Evolutionary conservation across 2,888 invertebrate species (phyloP).

Genomic region (Ichneumoninae sp.): DNA sequence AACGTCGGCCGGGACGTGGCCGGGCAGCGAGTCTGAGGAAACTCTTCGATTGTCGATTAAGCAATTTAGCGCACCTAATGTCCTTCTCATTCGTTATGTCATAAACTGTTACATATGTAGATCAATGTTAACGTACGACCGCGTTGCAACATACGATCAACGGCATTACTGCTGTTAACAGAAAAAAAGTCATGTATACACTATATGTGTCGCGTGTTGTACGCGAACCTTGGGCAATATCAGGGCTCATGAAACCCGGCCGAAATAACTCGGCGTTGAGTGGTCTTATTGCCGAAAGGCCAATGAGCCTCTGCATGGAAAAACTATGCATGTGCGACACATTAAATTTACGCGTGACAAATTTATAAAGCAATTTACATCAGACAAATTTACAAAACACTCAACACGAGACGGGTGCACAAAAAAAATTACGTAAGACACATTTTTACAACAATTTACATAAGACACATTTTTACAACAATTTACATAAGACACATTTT

Average conservation of each 20-base stretch:
- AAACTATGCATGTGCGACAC: background rate
- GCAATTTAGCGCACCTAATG: conserved; percentile 31
- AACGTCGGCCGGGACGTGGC: conserved; percentile 40
- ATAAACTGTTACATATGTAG: conserved; percentile 8
- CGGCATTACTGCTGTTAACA: background rate
- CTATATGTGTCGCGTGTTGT: no score
- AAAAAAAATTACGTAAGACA: background rate
- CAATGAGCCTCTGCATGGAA: background rate
- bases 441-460: background rate
- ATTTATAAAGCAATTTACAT: background rate
- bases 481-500: background rate
- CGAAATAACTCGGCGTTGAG: background rate
- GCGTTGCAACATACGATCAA: background rate
- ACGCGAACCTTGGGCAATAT: background rate
- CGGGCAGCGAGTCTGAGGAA: conserved; percentile 53
- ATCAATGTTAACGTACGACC: conserved; percentile 17
- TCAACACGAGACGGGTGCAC: no score
- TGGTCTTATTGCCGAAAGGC: background rate
- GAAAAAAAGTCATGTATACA: background rate
- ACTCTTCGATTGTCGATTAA: conserved; percentile 57
- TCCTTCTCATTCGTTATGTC: conserved; percentile 16
- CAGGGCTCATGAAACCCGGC: background rate
- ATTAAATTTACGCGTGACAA: background rate
- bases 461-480: no score
- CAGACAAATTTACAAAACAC: no score